Evolutionary conservation across 2,888 invertebrate genomes (phyloP).

Genomic region (Calliphora vomitoria): DNA sequence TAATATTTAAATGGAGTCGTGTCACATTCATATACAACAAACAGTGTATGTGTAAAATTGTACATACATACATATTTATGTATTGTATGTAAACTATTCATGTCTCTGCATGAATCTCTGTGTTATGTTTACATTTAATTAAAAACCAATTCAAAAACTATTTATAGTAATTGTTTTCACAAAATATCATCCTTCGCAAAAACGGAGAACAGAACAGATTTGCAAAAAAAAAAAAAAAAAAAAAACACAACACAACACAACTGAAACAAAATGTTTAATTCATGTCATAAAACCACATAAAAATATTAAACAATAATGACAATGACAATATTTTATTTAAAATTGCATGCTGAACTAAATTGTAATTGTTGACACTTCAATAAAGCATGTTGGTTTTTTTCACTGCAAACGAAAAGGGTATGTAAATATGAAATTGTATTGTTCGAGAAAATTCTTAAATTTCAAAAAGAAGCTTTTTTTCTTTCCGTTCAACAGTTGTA

Average conservation of each 20-base stretch:
- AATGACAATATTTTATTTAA: conserved; percentile 33
- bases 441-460: too few relatives aligned
- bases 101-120: background rate
- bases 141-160: conserved; percentile 71
- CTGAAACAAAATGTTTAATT: conserved; percentile 36
- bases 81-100: background rate
- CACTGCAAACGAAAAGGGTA: too few relatives aligned
- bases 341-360: background rate
- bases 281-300: conserved; percentile 56
- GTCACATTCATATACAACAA: conserved; percentile 43
- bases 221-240: background rate
- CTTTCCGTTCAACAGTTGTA: too few relatives aligned
- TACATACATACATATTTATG: background rate
- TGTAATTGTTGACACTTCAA: background rate
- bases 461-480: too few relatives aligned
- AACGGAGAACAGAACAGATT: background rate
- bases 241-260: too few relatives aligned
- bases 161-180: conserved; percentile 70
- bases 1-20: conserved; percentile 7
- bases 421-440: too few relatives aligned
- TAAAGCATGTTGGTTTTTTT: background rate
- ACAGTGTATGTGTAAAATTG: background rate
- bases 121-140: conserved; percentile 71
- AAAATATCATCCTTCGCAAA: conserved; percentile 22
- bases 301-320: conserved; percentile 51